These are phyloP conservation scores for Tetrax tetrax DNA, from an alignment of 2,113 vertebrate species.

Conservation along the genomic window DNA sequence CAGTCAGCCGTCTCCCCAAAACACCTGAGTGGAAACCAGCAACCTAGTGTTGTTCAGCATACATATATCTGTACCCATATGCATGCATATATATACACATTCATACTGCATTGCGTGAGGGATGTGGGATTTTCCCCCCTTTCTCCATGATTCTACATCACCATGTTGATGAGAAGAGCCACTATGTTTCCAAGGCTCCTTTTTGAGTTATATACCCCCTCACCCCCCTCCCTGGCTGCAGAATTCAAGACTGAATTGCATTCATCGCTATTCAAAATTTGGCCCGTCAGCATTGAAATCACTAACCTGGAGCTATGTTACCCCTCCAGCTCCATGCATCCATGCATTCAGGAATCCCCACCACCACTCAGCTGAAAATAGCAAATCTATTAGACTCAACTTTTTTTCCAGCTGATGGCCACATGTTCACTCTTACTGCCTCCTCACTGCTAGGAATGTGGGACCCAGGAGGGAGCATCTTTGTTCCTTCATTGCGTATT, in stretches of 20 bases:
- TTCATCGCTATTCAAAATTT: not conserved
- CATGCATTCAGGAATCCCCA: not conserved
- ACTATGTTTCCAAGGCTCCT: not conserved
- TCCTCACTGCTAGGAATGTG: not conserved
- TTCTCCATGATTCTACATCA: fast-evolving
- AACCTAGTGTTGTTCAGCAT: not conserved
- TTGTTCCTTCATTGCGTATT: not conserved
- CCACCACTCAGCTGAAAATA: not conserved
- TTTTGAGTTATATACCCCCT: not conserved
- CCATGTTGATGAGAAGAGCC: not conserved
- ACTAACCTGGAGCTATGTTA: not conserved
- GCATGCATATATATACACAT: not conserved
- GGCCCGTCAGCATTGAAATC: not conserved
- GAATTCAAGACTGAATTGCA: not conserved
- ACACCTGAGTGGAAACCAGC: not conserved
- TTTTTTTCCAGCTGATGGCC: not conserved
- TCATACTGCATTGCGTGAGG: fast-evolving
- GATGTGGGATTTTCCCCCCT: fast-evolving
- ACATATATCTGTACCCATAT: fast-evolving
- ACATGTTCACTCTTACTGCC: fast-evolving
- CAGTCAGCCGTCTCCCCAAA: not conserved
- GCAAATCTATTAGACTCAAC: not conserved
- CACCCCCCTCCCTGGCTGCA: not conserved
- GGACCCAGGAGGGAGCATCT: not conserved
- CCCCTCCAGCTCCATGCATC: not conserved